Base-by-base conservation (phyloP, 2,113 vertebrate species). In the Trematomus loennbergii region DNA sequence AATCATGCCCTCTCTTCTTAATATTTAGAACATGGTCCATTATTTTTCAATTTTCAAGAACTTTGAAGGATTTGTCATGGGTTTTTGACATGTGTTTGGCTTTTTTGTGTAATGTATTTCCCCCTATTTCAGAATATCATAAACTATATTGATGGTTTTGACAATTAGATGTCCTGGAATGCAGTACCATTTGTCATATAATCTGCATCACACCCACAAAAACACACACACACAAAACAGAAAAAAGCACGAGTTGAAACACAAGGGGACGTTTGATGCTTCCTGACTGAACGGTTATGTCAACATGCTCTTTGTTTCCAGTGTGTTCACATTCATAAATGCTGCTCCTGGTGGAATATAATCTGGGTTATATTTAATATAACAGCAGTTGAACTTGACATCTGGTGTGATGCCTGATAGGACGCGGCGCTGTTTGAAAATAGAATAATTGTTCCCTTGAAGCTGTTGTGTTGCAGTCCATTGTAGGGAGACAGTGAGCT, bases 251-350 rank as follows among this genome's bases (percentile, higher is more conserved):
- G 77, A 79, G 82, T 79, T 79, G 54, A 83, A 75, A 86, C 78
- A 77, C 60, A 43, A 54, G 46, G 63, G 83, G 84, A 83, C 63
- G 81, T 88, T 81, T 82, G 71, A 89, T 83, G 81, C 76, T 80
- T 80, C 83, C 36, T 72, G 85, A 91, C 36, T 72, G 85, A 91
- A 83, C 66, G 67, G 72, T 78, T 89, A 69, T 84, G 86, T 81
- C 88, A 87, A 77, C 79, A 80, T 88, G 74, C 81, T 69, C 88
- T 92, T 93, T 87, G 83, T 89, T 85, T 91, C 70, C 81, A 53
- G 60, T 40, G 40, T 50, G 75, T 86, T 86, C 78, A 57, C 75
- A 79, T 91, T 85, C 73, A 25, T 86, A 72, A 88, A 72, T 17
- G 82, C 85, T 86, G 82, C 85, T 84, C 87, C 79, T 83, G 16